phyloP scores from a whole-genome alignment of 1,140 invertebrate species.

The Muscidifurax raptorellus region DNA sequence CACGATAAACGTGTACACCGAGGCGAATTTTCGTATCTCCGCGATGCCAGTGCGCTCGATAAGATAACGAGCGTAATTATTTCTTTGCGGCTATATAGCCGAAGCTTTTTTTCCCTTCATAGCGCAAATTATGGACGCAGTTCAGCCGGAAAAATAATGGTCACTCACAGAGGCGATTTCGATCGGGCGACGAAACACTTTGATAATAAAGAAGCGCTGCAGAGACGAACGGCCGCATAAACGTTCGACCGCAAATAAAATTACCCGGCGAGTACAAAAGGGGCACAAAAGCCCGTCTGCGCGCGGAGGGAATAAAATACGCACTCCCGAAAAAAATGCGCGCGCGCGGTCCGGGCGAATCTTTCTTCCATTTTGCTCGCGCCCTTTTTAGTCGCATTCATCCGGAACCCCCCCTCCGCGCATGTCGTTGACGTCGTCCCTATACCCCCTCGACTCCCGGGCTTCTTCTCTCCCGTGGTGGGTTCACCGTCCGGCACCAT shows the following conservation, averaged over 20 bases:
- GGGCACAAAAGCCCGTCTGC: conserved; percentile 51
- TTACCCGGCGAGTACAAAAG: conserved; percentile 60
- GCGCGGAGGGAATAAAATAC: conserved; percentile 60
- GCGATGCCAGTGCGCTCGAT: not conserved
- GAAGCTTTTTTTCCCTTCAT: not conserved
- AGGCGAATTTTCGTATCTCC: not conserved
- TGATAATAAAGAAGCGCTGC: too few species aligned
- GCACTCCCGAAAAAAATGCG: conserved; percentile 60
- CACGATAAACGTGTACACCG: not conserved
- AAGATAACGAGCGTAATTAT: not conserved
- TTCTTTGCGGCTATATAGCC: not conserved
- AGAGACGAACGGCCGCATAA: conserved; percentile 47
- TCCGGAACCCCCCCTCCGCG: not conserved
- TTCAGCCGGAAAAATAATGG: not conserved
- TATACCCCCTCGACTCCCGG: conserved; percentile 37
- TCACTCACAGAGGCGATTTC: not conserved
- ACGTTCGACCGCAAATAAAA: conserved; percentile 65
- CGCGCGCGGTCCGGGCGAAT: not conserved
- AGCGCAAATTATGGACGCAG: too few species aligned
- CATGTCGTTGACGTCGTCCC: conserved; percentile 5
- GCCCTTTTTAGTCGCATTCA: conserved; percentile 7
- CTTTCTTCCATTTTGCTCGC: conserved; percentile 25
- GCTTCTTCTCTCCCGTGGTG: not conserved
- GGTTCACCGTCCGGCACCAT: conserved; percentile 51
- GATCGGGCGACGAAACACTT: not conserved